Evolutionary conservation across 2,113 vertebrate genomes (phyloP), one percentile per base, ranked within the genome.

Genomic region (Pseudorhombus dupliciocellatus): DNA sequence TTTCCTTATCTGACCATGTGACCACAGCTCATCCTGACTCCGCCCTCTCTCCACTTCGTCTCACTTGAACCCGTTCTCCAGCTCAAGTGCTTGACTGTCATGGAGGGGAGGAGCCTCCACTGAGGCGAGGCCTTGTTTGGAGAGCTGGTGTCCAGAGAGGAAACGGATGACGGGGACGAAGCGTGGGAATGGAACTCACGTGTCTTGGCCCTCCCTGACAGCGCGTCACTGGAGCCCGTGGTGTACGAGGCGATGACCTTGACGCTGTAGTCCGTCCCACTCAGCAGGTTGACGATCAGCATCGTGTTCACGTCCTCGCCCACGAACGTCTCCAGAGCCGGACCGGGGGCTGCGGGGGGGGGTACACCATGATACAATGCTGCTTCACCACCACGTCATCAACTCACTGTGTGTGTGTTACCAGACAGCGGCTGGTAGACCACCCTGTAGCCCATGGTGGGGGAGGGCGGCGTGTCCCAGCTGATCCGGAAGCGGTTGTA

Each of bases 191-290:
- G 1, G 26, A 10, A 85, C 96, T 96, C 84, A 99, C 98, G 34
- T 61, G 97, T 99, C 84, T 94, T 95, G 83, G 97, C 97, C 55
- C 92, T 48, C 34, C 95, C 96, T 0, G 91, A 79, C 21, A 99
- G 93, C 1, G 97, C 94, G 0, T 97, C 96, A 15, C 97, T 97
- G 94, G 95, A 95, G 46, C 97, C 98, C 0, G 95, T 94, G 54
- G 95, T 94, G 91, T 98, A 99, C 0, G 98, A 97, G 70, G 97
- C 96, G 76, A 97, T 96, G 82, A 99, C 94, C 88, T 96, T 98
- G 42, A 99, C 90, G 0, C 88, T 95, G 92, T 99, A 99, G 42
- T 99, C 97, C 0, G 94, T 96, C 21, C 96, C 97, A 5, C 96
- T 97, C 74, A 97, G 86, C 71, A 99, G 95, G 89, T 98, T 98